phyloP scores from a whole-genome alignment of 2,888 invertebrate species.

The Omphaloscelis lunosa region DNA sequence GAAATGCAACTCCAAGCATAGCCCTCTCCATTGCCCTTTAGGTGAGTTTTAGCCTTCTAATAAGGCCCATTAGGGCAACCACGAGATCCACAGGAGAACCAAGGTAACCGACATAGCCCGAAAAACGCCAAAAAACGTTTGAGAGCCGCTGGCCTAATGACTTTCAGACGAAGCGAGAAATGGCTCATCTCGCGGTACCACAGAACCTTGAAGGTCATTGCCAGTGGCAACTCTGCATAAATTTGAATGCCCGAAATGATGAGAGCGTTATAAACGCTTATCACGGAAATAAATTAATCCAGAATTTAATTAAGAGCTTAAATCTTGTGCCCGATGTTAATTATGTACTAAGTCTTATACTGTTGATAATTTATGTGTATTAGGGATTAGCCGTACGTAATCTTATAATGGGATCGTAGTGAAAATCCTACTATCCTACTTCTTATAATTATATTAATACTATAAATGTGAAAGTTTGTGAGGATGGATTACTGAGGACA shows the following conservation, averaged over 20 bases:
- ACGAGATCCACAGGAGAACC: no score
- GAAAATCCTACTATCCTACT: neutral
- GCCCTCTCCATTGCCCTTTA: no score
- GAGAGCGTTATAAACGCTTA: conserved; percentile 65
- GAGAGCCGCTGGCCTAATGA: no score
- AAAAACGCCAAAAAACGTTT: no score
- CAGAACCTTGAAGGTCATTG: neutral
- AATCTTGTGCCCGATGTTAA: conserved; percentile 59
- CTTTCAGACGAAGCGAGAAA: neutral
- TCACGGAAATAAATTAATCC: conserved; percentile 71
- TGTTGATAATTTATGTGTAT: conserved; percentile 52
- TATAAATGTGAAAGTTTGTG: no score
- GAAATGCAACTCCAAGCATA: no score
- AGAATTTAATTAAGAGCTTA: conserved; percentile 71
- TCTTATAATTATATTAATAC: no score
- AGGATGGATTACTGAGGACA: no score
- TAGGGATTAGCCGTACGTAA: conserved; percentile 14
- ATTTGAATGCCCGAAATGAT: conserved; percentile 50
- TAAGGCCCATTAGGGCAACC: no score
- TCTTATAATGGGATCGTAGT: conserved; percentile 7
- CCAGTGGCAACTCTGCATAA: conserved; percentile 8
- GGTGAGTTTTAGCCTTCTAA: no score
- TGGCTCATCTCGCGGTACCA: neutral
- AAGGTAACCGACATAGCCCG: no score
- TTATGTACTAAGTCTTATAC: conserved; percentile 47